A percentile compares a stretch with the other conserved stretches of the same genome.
These are phyloP conservation scores for Eupithecia exiguata DNA, from an alignment of 2,888 invertebrate genomes.

Conservation along the genomic window DNA sequence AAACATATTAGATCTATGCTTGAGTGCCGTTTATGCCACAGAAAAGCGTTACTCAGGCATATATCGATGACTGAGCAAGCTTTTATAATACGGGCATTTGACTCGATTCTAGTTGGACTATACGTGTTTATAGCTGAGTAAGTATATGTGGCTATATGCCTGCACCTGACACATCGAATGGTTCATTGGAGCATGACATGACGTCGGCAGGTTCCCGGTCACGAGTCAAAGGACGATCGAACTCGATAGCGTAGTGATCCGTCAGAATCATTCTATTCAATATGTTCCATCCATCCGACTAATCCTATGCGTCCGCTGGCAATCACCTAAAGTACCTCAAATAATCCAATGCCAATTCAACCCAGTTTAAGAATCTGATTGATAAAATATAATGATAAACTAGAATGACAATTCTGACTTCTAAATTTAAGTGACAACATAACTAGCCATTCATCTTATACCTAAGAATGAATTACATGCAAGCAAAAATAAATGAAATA, in stretches of 20 bases:
- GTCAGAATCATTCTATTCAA: constrained; percentile 14
- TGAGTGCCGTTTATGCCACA: no score
- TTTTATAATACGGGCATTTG: no score
- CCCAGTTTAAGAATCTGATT: constrained; percentile 1
- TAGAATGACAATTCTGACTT: no score
- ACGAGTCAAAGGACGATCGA: constrained; percentile 47
- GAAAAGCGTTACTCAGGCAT: no score
- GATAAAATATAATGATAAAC: no score
- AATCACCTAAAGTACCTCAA: neutral
- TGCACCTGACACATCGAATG: constrained; percentile 75
- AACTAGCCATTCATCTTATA: no score
- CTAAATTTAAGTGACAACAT: no score
- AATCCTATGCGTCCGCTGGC: neutral
- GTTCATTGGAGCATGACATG: constrained; percentile 65
- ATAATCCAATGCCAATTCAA: neutral
- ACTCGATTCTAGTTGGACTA: no score
- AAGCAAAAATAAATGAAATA: no score
- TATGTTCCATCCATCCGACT: constrained; percentile 4
- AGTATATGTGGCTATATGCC: constrained; percentile 31
- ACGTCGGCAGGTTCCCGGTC: constrained; percentile 53
- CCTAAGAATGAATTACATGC: no score
- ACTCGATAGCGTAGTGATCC: constrained; percentile 9
- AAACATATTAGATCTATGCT: no score
- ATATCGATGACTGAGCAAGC: no score
- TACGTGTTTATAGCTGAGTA: constrained; percentile 6